phyloP scores from a whole-genome alignment of 2,113 vertebrate species.

The Ariopsis seemanni region DNA sequence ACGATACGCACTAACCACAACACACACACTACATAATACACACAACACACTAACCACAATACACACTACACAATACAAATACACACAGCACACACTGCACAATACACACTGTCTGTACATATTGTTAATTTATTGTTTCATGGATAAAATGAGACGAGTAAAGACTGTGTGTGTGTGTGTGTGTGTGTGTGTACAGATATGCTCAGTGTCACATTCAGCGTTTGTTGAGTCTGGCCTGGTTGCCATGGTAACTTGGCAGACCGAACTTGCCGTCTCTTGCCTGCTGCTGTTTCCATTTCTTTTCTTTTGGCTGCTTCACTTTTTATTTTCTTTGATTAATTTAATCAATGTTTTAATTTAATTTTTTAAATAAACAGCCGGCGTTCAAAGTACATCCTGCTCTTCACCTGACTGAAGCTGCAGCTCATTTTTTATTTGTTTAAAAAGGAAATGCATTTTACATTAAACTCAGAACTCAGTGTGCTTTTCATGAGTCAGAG shows the following conservation, averaged over 20 bases:
- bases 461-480: background rate
- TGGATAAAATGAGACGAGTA: background rate
- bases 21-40: background rate
- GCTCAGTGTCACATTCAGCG: background rate
- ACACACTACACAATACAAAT: background rate
- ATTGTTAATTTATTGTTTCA: background rate
- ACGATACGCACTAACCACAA: no score
- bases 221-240: slow-evolving; percentile 18
- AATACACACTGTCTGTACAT: background rate
- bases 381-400: background rate
- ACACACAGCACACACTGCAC: background rate
- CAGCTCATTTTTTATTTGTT: background rate
- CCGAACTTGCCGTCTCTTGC: background rate
- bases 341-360: background rate
- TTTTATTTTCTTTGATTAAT: background rate
- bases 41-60: background rate
- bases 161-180: slow-evolving; percentile 5
- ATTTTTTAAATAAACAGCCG: background rate
- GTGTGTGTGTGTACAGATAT: slow-evolving; percentile 13
- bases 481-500: background rate
- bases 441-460: background rate
- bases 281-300: background rate
- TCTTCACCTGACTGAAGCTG: background rate
- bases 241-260: slow-evolving; percentile 7
- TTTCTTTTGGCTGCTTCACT: background rate